phyloP scores from a whole-genome alignment of 2,113 vertebrate genomes.

The Electrona antarctica region DNA sequence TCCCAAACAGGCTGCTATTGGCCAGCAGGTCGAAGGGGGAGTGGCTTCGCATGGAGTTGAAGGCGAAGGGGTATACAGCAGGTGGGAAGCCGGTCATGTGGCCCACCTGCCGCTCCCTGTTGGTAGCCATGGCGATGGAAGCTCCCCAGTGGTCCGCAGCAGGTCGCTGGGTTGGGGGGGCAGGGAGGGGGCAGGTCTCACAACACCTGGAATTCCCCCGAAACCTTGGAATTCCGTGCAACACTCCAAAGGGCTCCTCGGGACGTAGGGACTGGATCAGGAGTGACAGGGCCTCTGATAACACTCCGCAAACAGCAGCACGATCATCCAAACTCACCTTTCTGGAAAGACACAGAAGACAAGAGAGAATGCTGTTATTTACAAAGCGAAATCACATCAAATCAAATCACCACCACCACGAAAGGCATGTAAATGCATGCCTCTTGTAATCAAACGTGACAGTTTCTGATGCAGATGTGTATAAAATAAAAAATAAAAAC shows the following conservation, averaged over 20 bases:
- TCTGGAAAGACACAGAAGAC: slow-evolving; percentile 45
- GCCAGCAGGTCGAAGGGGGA: slow-evolving; percentile 90
- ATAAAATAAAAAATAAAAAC: slow-evolving; percentile 17
- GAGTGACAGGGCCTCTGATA: slow-evolving; percentile 13
- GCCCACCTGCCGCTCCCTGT: slow-evolving; percentile 88
- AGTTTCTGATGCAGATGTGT: too few relatives aligned
- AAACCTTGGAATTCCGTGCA: slow-evolving; percentile 17
- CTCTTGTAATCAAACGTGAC: slow-evolving; percentile 22
- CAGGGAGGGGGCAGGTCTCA: slow-evolving; percentile 1
- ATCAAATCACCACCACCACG: slow-evolving; percentile 24
- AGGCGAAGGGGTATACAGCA: slow-evolving; percentile 89
- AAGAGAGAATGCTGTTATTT: slow-evolving; percentile 26
- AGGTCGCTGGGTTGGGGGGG: slow-evolving; percentile 36
- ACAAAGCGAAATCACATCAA: not conserved
- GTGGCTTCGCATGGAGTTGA: slow-evolving; percentile 87
- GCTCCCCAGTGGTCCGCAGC: slow-evolving; percentile 61
- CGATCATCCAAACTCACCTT: slow-evolving; percentile 37
- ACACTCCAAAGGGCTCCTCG: slow-evolving; percentile 16
- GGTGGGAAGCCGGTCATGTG: slow-evolving; percentile 89
- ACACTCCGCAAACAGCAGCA: slow-evolving; percentile 35
- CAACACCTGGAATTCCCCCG: slow-evolving; percentile 42
- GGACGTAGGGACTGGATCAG: slow-evolving; percentile 22
- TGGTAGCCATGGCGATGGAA: slow-evolving; percentile 83
- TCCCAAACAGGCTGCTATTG: slow-evolving; percentile 86
- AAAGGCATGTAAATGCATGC: slow-evolving; percentile 14